These are phyloP conservation scores for Pseudolaguvia tuberculata DNA, from an alignment of 2,113 vertebrate genomes.

Conservation along the genomic window DNA sequence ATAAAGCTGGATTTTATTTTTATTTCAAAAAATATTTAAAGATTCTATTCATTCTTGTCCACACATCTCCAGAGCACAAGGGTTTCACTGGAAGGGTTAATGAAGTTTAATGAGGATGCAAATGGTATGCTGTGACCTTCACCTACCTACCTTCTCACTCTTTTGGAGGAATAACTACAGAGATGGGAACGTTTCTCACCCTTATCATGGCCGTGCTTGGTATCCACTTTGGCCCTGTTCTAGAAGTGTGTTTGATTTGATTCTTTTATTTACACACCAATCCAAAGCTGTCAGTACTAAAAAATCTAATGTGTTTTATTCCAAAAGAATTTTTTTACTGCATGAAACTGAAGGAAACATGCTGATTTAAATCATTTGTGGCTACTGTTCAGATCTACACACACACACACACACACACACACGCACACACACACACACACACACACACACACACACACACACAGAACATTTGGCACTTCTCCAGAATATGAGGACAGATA, in stretches of 20 bases:
- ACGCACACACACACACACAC: no score
- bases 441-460: not conserved
- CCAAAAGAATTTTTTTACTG: no score
- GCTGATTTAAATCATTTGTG: not conserved
- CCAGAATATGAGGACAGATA: slow-evolving; percentile 48
- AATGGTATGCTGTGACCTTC: no score
- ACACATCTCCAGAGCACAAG: not conserved
- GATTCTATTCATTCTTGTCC: no score
- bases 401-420: no score
- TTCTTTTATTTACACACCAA: not conserved
- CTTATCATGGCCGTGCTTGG: no score
- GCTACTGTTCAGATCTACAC: slow-evolving; percentile 23
- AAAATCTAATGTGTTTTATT: no score
- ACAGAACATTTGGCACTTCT: slow-evolving; percentile 39
- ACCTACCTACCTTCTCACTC: no score
- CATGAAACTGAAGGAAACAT: not conserved
- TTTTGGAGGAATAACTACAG: no score
- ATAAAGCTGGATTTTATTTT: not conserved
- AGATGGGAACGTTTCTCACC: no score
- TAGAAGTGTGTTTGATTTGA: no score
- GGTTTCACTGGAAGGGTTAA: not conserved
- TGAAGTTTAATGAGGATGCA: not conserved
- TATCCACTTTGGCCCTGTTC: not conserved
- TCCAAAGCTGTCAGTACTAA: not conserved
- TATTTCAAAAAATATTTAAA: not conserved